These are phyloP conservation scores for Ascaphus truei DNA, from an alignment of 2,113 vertebrate species.

Conservation along the genomic window DNA sequence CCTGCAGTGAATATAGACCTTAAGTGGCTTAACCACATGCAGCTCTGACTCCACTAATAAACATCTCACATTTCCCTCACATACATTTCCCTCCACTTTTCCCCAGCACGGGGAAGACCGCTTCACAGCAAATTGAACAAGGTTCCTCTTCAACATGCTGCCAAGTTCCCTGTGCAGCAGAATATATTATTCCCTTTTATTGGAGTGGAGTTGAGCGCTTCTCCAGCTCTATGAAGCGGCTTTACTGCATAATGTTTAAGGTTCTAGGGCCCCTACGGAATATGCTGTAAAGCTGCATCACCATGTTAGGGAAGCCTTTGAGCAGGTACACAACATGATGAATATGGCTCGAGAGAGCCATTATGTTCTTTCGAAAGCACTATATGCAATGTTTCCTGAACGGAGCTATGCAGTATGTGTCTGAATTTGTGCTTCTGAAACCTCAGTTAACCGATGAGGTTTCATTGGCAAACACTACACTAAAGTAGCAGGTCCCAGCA, in stretches of 20 bases:
- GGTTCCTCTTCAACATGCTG: no score
- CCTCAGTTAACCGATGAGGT: constrained; percentile 9
- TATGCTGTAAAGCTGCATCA: no score
- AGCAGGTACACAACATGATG: neutral
- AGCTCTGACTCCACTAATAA: constrained; percentile 33
- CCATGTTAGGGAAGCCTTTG: neutral
- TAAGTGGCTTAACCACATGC: constrained; percentile 34
- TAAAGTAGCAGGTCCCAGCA: constrained; percentile 19
- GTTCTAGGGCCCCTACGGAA: no score
- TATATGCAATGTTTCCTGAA: neutral
- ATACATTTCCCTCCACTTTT: no score
- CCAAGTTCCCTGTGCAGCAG: no score
- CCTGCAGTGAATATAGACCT: constrained; percentile 30
- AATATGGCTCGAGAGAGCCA: neutral
- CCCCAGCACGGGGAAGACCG: no score
- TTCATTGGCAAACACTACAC: constrained; percentile 15
- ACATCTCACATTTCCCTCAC: constrained; percentile 24
- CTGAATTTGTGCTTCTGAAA: constrained; percentile 17
- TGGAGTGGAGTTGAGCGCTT: no score
- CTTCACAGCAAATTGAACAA: no score
- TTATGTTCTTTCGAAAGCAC: neutral
- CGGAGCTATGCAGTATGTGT: constrained; percentile 10
- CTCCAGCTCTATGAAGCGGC: no score
- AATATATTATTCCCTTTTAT: no score
- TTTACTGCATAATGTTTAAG: no score